Conservation (phyloP, 2,888 invertebrate genomes). For the Himalopsyche anomala region DNA sequence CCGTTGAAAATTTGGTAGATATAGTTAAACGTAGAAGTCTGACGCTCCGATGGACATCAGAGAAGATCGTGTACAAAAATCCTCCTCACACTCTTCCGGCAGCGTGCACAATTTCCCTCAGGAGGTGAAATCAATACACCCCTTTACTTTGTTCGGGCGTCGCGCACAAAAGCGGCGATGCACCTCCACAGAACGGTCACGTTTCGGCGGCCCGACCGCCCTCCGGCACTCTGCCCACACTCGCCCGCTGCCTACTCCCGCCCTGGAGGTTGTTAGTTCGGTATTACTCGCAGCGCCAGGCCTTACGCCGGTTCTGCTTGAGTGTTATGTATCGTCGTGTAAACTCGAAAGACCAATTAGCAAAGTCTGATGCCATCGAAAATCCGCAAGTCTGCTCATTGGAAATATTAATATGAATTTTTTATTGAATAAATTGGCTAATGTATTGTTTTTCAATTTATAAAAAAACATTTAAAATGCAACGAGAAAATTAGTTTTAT, state of each 20-base stretch:
- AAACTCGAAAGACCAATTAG: conserved; percentile 38
- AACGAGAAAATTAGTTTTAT: too few species aligned
- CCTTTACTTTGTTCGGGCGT: conserved; percentile 63
- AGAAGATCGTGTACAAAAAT: conserved; percentile 35
- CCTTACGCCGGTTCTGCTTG: conserved; percentile 27
- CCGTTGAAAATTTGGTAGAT: not conserved
- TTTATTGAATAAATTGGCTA: too few species aligned
- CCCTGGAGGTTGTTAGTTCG: conserved; percentile 68
- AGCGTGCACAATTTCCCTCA: conserved; percentile 59
- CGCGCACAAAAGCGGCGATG: conserved; percentile 68
- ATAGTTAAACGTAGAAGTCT: not conserved
- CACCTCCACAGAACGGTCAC: conserved; percentile 75
- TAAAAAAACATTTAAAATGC: too few species aligned
- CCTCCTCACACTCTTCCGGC: conserved; percentile 46
- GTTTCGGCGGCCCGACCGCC: conserved; percentile 71
- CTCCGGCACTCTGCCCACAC: conserved; percentile 67
- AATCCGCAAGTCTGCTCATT: not conserved
- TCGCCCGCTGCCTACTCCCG: conserved; percentile 67
- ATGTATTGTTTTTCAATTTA: too few species aligned
- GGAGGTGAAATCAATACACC: conserved; percentile 65
- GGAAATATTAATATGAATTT: too few species aligned
- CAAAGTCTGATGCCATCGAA: conserved; percentile 15
- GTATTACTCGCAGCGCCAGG: conserved; percentile 59
- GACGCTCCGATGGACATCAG: conserved; percentile 23
- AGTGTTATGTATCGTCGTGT: conserved; percentile 38